phyloP scores from a whole-genome alignment of 2,113 vertebrate species.

The Cyanoramphus novaezelandiae region DNA sequence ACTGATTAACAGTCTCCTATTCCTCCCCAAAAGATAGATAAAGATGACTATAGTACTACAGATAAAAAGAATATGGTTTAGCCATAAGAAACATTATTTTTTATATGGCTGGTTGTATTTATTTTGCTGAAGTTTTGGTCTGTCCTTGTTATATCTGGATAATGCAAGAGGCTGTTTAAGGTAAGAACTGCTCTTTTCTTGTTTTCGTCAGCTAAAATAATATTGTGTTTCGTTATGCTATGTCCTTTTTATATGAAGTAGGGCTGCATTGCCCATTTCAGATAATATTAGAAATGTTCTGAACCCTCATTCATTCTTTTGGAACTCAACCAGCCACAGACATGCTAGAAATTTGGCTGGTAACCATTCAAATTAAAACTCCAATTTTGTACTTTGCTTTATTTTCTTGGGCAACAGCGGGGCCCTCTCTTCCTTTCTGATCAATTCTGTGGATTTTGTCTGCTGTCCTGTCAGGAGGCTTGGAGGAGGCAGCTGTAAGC shows the following conservation, averaged over 20 bases:
- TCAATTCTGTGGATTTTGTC: background rate
- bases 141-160: background rate
- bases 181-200: background rate
- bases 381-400: background rate
- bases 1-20: background rate
- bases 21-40: background rate
- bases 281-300: background rate
- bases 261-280: background rate
- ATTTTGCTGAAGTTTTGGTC: background rate
- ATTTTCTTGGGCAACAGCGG: background rate
- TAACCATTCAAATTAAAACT: background rate
- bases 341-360: background rate
- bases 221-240: background rate
- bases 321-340: background rate
- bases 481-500: background rate
- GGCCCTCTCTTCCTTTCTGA: background rate
- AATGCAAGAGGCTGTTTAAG: background rate
- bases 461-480: background rate
- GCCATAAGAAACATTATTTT: background rate
- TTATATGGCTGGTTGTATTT: background rate
- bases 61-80: background rate
- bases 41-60: background rate
- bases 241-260: background rate
- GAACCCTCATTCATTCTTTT: background rate
- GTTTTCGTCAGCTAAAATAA: background rate